phyloP scores from a whole-genome alignment of 2,888 invertebrate genomes.

The Erynnis tages region DNA sequence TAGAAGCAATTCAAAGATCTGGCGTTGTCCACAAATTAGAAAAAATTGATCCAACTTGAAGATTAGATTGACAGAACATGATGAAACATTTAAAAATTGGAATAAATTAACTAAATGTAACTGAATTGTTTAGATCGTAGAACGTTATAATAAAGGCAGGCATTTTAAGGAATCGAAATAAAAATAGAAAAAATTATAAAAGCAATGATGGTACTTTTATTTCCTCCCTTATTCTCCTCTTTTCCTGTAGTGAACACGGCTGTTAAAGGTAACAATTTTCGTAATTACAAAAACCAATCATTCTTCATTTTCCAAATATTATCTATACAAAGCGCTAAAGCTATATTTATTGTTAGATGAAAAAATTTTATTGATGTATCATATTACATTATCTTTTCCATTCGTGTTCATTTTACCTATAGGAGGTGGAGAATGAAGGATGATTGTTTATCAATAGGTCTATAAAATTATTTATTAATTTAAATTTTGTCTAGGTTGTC shows the following conservation, averaged over 20 bases:
- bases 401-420: constrained; percentile 65
- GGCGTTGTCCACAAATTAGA: constrained; percentile 40
- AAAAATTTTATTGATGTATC: constrained; percentile 19
- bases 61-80: neutral
- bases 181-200: constrained; percentile 27
- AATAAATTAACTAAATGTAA: too few species aligned
- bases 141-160: too few species aligned
- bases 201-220: constrained; percentile 41
- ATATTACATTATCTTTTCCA: constrained; percentile 22
- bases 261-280: constrained; percentile 49
- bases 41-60: constrained; percentile 44
- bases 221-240: constrained; percentile 30
- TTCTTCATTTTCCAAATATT: constrained; percentile 68
- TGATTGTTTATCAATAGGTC: constrained; percentile 44
- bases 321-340: too few species aligned
- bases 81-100: too few species aligned
- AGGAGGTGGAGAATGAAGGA: constrained; percentile 65
- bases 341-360: too few species aligned
- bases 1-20: constrained; percentile 53
- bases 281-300: constrained; percentile 39
- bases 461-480: constrained; percentile 36
- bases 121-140: too few species aligned
- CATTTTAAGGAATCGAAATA: neutral
- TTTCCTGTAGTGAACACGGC: constrained; percentile 67
- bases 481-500: neutral